Evolutionary conservation across 2,113 vertebrate species (phyloP).

Genomic region (Phylloscopus trochiloides): DNA sequence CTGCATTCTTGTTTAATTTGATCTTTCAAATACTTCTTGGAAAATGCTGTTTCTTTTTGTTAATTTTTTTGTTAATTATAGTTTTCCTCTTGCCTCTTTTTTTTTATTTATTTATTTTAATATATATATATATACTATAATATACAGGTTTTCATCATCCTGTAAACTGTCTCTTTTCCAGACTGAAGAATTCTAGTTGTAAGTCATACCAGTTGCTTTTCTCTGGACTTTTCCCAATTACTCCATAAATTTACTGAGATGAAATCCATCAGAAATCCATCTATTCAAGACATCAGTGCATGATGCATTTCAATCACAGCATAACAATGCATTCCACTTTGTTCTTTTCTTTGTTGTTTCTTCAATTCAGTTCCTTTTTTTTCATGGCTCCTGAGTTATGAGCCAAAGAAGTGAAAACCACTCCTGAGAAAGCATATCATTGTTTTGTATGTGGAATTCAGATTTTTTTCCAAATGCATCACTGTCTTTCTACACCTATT

Average conservation of each 20-base stretch:
- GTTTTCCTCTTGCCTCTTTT: not conserved
- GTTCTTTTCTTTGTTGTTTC: not conserved
- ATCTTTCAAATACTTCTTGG: not conserved
- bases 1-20: not conserved
- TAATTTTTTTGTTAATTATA: not conserved
- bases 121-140: too few species aligned
- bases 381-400: not conserved
- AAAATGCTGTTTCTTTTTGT: not conserved
- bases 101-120: rapidly evolving
- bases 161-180: not conserved
- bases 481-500: not conserved
- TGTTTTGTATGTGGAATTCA: not conserved
- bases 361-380: not conserved
- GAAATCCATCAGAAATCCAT: not conserved
- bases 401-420: not conserved
- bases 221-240: not conserved
- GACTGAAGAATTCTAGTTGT: not conserved
- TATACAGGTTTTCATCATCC: not conserved
- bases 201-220: not conserved
- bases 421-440: not conserved
- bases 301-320: not conserved
- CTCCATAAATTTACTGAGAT: not conserved
- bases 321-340: not conserved
- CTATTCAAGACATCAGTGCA: not conserved
- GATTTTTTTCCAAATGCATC: not conserved